phyloP scores from a whole-genome alignment of 2,113 vertebrate genomes.

The Varanus komodoensis region DNA sequence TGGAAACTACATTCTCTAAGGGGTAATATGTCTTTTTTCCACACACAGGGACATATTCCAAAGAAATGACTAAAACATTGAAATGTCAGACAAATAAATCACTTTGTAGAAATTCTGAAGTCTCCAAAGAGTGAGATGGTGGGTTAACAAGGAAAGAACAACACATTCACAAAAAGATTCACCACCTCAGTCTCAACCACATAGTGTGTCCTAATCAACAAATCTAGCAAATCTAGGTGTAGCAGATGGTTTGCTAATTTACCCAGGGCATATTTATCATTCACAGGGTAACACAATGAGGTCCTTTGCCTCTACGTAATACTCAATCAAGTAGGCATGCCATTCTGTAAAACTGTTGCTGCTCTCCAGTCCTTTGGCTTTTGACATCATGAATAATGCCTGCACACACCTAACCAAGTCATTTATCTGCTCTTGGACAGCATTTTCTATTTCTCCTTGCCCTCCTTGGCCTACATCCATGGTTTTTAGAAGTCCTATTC shows the following conservation, averaged over 20 bases:
- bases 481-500: background rate
- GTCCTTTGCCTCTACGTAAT: background rate
- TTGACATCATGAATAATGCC: constrained; percentile 1
- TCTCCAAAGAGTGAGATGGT: background rate
- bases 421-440: background rate
- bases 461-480: background rate
- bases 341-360: background rate
- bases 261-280: background rate
- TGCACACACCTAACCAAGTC: background rate
- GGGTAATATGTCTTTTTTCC: background rate
- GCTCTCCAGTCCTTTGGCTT: background rate
- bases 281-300: background rate
- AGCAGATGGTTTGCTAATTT: background rate
- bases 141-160: no score
- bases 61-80: background rate
- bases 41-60: background rate
- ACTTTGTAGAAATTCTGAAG: background rate
- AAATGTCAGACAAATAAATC: background rate
- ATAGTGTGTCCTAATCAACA: background rate
- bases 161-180: background rate
- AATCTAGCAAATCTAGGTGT: background rate
- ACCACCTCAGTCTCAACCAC: background rate
- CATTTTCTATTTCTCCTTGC: background rate
- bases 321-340: background rate
- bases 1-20: background rate